Evolutionary conservation across 2,888 invertebrate species (phyloP).

Genomic region (Drosophila crucigera): DNA sequence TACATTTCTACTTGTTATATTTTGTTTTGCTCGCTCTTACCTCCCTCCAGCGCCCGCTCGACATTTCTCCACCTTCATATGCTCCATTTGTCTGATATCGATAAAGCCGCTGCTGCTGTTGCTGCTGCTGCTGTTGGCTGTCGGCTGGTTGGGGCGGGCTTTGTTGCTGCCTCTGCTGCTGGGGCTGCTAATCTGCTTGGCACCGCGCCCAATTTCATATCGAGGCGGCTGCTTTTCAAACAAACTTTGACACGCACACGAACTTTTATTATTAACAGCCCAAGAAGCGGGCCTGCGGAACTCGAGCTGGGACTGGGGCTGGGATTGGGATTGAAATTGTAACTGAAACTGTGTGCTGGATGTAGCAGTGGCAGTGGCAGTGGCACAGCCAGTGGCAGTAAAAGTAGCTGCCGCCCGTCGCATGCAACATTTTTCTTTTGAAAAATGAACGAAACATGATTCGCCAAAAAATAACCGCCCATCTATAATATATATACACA

Average conservation of each 20-base stretch:
- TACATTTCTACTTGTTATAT: constrained; percentile 5
- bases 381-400: constrained; percentile 71
- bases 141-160: constrained; percentile 19
- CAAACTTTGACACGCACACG: constrained; percentile 82
- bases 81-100: constrained; percentile 63
- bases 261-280: constrained; percentile 77
- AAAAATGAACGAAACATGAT: constrained; percentile 83
- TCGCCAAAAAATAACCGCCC: constrained; percentile 69
- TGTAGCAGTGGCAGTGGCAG: constrained; percentile 41
- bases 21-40: constrained; percentile 35
- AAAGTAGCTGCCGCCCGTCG: constrained; percentile 75
- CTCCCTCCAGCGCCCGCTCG: constrained; percentile 5
- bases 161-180: constrained; percentile 2
- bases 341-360: constrained; percentile 29
- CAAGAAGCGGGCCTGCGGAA: constrained; percentile 25
- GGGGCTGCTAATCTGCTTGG: constrained; percentile 68
- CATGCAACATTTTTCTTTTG: constrained; percentile 82
- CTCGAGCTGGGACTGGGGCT: constrained; percentile 24
- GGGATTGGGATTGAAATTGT: constrained; percentile 36
- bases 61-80: constrained; percentile 35
- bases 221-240: constrained; percentile 74
- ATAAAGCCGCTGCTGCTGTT: constrained; percentile 43
- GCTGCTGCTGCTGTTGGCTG: constrained; percentile 1
- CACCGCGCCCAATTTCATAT: constrained; percentile 75
- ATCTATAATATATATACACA: constrained; percentile 28